Evolutionary conservation across 2,888 invertebrate species (phyloP).

Genomic region (Orthosia gracilis): DNA sequence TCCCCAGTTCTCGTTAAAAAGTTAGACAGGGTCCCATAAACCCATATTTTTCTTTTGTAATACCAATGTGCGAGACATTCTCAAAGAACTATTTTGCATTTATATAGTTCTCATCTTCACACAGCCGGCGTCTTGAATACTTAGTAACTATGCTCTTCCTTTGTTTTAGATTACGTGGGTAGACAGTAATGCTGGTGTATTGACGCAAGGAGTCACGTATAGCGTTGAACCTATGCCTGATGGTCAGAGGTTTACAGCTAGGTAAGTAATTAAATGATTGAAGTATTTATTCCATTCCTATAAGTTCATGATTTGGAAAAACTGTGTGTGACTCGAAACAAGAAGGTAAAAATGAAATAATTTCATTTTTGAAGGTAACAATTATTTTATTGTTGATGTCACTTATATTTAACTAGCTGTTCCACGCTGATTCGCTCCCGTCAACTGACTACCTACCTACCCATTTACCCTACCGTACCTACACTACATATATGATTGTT

Average conservation of each 20-base stretch:
- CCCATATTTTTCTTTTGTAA: constrained; percentile 58
- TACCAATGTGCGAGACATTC: constrained; percentile 52
- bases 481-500: too few species aligned
- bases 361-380: too few species aligned
- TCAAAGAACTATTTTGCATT: constrained; percentile 63
- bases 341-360: too few species aligned
- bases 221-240: constrained; percentile 95
- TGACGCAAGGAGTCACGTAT: constrained; percentile 95
- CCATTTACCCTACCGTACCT: too few species aligned
- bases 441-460: too few species aligned
- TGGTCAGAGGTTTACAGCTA: constrained; percentile 95
- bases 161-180: constrained; percentile 96
- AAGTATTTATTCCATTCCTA: too few species aligned
- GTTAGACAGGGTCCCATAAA: constrained; percentile 37
- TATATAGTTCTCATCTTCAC: constrained; percentile 59
- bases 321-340: too few species aligned
- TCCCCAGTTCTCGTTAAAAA: constrained; percentile 31
- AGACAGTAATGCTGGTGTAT: constrained; percentile 96
- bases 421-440: too few species aligned
- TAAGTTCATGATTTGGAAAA: too few species aligned
- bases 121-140: constrained; percentile 47
- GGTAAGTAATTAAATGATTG: constrained; percentile 70
- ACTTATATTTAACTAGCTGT: too few species aligned
- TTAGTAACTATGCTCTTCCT: constrained; percentile 45
- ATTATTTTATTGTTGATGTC: too few species aligned